Base-by-base conservation (phyloP, 2,888 invertebrate species). In the Drosophila yooni region DNA sequence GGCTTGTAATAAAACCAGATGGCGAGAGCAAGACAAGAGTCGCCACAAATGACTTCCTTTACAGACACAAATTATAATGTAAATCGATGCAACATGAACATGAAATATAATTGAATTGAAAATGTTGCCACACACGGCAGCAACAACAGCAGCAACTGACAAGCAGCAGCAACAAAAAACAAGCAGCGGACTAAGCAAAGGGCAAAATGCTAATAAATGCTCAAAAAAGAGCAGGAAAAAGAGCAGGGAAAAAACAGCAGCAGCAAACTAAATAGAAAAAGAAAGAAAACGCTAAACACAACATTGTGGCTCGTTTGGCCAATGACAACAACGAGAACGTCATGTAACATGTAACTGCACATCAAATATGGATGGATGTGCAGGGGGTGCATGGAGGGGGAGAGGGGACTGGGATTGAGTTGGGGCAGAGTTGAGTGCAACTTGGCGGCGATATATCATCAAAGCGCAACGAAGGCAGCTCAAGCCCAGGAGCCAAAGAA, bases 171-270 rank as follows among this genome's bases (percentile, higher is more conserved):
- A 68, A 56, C 48, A 66, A 61, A 43, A 11, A 64, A 33, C 52
- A 60, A 50, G 21, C 46, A 46, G 46, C 21, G 46, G 21, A 46
- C 65, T 33, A 57, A 78, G 66, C 63, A 83, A 85, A 87, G 89
- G 89, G 89, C 85, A 85, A 85, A 89, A 85, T 85, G 89, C 85
- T 85, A 89, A 85, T 89, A 89, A 89, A 88, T 84, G 87, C 79
- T 63, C 74, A 72, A 62, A 70, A 34, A 13, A 43, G 43, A 27
- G 31, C 56, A 54, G 36, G 25, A 61, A n/a, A 33, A 50, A 63
- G 34, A 34, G 53, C 11, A 51, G 10, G 15, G 25, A 27, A 48
- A 46, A 7, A n/a, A 38, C 29, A 40, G 36, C 43, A 48, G 33
- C 6, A 54, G 57, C 33, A 51, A 48, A 61, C 59, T 48, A 77